Percentiles rank a stretch among this genome's conserved stretches.
phyloP scores from a whole-genome alignment of 2,888 invertebrate species.

The Ormyrus pomaceus region DNA sequence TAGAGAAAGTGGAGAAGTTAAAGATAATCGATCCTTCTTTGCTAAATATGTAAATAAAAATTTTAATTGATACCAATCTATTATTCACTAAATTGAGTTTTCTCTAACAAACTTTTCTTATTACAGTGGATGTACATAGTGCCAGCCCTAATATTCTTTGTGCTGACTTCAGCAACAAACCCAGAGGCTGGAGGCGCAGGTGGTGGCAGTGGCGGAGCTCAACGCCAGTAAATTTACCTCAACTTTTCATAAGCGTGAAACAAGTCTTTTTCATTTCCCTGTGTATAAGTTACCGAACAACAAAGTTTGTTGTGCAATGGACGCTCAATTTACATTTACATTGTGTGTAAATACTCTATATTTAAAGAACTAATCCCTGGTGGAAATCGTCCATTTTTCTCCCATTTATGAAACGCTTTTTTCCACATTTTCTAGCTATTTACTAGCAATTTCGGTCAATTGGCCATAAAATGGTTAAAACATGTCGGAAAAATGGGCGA shows the following conservation, averaged over 20 bases:
- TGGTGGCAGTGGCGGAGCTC: conserved; percentile 67
- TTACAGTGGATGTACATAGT: conserved; percentile 99
- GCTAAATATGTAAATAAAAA: conserved; percentile 94
- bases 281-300: conserved; percentile 15
- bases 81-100: neutral
- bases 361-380: too few species aligned
- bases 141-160: conserved; percentile 92
- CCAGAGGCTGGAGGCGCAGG: conserved; percentile 80
- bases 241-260: neutral
- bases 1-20: conserved; percentile 90
- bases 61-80: conserved; percentile 14
- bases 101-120: conserved; percentile 56
- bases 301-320: conserved; percentile 22
- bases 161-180: conserved; percentile 91
- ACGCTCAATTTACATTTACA: conserved; percentile 7
- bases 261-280: conserved; percentile 17
- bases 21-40: conserved; percentile 96
- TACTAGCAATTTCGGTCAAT: too few species aligned
- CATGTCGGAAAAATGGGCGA: too few species aligned
- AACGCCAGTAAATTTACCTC: conserved; percentile 65
- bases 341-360: conserved; percentile 6
- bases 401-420: too few species aligned
- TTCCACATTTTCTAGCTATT: too few species aligned
- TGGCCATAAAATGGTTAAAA: too few species aligned
- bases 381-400: too few species aligned